Evolutionary conservation across 2,113 vertebrate species (phyloP).

Genomic region (Pterophyllum scalare): DNA sequence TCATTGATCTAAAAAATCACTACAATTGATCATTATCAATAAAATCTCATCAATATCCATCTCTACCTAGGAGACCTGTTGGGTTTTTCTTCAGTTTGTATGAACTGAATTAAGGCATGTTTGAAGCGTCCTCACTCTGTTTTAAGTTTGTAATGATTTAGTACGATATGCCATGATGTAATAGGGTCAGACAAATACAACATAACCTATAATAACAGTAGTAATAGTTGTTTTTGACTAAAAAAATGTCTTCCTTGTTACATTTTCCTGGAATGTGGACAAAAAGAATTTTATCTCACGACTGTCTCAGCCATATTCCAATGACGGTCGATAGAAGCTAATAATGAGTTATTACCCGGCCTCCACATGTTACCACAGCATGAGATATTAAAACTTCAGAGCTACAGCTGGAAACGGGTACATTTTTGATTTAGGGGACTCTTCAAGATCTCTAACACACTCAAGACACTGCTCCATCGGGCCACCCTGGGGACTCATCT

Average conservation of each 20-base stretch:
- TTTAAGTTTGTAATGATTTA: background rate
- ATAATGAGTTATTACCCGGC: background rate
- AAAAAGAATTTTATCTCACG: background rate
- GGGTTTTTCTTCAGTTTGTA: background rate
- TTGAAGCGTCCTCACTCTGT: fast-evolving
- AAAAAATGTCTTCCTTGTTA: too few species aligned
- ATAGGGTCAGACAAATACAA: background rate
- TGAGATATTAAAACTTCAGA: background rate
- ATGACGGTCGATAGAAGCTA: background rate
- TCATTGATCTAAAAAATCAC: too few species aligned
- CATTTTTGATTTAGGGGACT: background rate
- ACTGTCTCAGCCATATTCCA: too few species aligned
- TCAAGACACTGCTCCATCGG: background rate
- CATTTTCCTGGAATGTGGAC: background rate
- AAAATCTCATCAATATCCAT: background rate
- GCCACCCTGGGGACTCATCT: conserved; percentile 24
- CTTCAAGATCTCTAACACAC: background rate
- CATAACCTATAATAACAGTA: background rate
- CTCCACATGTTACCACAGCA: background rate
- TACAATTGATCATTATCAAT: background rate
- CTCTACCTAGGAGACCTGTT: fast-evolving
- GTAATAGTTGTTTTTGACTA: too few species aligned
- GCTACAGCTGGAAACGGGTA: background rate
- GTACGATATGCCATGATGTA: background rate
- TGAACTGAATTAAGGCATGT: background rate